Percentiles rank a stretch among this genome's conserved stretches.
Conservation (phyloP, 1,140 invertebrate genomes). For the Idris sp. region DNA sequence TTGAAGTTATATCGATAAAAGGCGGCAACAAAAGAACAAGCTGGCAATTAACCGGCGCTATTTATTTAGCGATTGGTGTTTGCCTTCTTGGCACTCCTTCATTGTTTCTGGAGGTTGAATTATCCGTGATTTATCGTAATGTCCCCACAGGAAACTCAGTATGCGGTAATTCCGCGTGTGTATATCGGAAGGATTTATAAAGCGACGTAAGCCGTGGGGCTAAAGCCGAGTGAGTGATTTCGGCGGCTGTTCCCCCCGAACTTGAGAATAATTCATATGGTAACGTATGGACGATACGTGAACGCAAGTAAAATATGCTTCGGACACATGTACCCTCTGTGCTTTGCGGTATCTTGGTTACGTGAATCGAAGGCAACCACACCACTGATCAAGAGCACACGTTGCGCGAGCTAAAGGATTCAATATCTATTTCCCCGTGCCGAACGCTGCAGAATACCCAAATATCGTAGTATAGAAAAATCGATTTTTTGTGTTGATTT, state of each 20-base stretch:
- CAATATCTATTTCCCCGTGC: slow-evolving; percentile 35
- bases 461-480: slow-evolving; percentile 46
- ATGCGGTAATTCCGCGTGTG: slow-evolving; percentile 57
- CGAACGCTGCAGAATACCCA: slow-evolving; percentile 32
- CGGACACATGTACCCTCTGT: slow-evolving; percentile 52
- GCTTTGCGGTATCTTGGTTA: slow-evolving; percentile 51
- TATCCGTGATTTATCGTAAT: slow-evolving; percentile 59
- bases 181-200: slow-evolving; percentile 66
- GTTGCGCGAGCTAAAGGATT: slow-evolving; percentile 51
- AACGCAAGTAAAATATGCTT: slow-evolving; percentile 63
- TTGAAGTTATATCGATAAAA: too few relatives aligned
- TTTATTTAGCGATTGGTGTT: slow-evolving; percentile 49
- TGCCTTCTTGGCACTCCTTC: slow-evolving; percentile 41
- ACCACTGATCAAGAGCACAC: slow-evolving; percentile 52
- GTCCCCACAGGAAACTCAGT: slow-evolving; percentile 50
- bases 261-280: slow-evolving; percentile 70
- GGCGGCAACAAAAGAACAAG: too few relatives aligned
- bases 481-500: slow-evolving; percentile 50
- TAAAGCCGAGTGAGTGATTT: slow-evolving; percentile 68
- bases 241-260: slow-evolving; percentile 65
- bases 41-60: slow-evolving; percentile 26
- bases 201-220: slow-evolving; percentile 52
- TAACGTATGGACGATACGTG: slow-evolving; percentile 64
- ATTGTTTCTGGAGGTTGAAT: slow-evolving; percentile 54
- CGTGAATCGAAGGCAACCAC: slow-evolving; percentile 48